Base-by-base conservation (phyloP, 2,888 invertebrate species). In the Scaptomyza caliginosa region DNA sequence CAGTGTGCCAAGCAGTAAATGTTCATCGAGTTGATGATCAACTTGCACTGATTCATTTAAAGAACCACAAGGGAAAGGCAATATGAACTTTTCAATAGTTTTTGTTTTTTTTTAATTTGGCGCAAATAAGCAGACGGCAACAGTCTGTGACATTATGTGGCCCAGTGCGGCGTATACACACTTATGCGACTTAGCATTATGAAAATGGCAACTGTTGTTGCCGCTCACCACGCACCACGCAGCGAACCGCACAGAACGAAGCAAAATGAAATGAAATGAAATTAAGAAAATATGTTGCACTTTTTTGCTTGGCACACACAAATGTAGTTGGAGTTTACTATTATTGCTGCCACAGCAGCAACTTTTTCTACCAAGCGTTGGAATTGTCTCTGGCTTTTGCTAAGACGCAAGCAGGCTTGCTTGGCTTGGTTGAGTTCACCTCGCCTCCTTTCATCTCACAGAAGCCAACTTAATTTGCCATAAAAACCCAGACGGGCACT, bases 211-310 rank as follows among this genome's bases (percentile, higher is more conserved):
- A 43, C 57, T 49, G 77, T 52, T 50, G 46, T 43, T 39, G 36
- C 42, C 36, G 34, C 30, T 10, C 30, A 13, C 45, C 8, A n/a
- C 19, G 19, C 17, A 38, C 28, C 19, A 48, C 6, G 40, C 46
- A 36, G 32, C 2, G 21, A 21, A 21, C 2, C 6, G 8, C 2
- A 34, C 8, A 16, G 16, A 16, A 34, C 8, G 8, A 26, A 24
- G 26, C 28, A 21, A 54, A 52, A 16, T 49, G 28, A 57, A 74
- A 76, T 64, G 69, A 74, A 87, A 85, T 70, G 72, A 85, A 85
- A 82, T 82, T 87, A 82, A 74, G 82, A 85, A 82, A 82, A 82
- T 87, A 68, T 82, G 88, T 78, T 87, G 73, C 81, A 77, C 59
- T 76, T 57, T 65, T 55, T 55, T 57, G 38, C 43, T 56, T 54